These are phyloP conservation scores for Neodiprion fabricii DNA, from an alignment of 1,140 invertebrate species.

Conservation along the genomic window DNA sequence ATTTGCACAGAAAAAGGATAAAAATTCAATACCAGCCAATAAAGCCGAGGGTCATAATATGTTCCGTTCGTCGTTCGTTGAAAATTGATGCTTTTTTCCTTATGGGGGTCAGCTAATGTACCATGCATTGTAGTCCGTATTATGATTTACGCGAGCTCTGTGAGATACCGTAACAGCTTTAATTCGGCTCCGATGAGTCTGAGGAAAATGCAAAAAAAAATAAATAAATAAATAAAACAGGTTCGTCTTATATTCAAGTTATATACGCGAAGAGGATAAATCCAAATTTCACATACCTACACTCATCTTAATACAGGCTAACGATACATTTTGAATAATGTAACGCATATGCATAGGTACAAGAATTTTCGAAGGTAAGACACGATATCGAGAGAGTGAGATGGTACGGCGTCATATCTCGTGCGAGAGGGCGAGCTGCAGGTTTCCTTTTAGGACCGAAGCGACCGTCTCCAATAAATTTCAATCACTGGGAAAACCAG, in stretches of 20 bases:
- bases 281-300: not conserved
- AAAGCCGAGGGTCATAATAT: conserved; percentile 28
- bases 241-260: too few relatives aligned
- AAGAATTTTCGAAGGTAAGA: not conserved
- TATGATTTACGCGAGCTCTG: not conserved
- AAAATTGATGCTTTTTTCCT: conserved; percentile 1
- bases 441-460: conserved; percentile 36
- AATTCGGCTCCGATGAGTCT: not conserved
- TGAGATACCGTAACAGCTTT: not conserved
- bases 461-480: conserved; percentile 53
- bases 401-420: too few relatives aligned
- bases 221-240: not conserved
- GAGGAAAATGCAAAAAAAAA: not conserved
- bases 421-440: too few relatives aligned
- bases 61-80: not conserved
- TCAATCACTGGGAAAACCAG: conserved; percentile 41
- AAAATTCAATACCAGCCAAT: conserved; percentile 52
- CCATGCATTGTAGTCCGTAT: not conserved
- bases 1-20: conserved; percentile 47
- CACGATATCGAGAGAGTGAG: too few relatives aligned
- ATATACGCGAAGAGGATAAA: not conserved
- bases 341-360: not conserved
- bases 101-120: not conserved
- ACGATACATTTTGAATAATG: too few relatives aligned
- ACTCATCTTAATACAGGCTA: not conserved